phyloP scores from a whole-genome alignment of 2,888 invertebrate genomes.

The Lasius platythorax region DNA sequence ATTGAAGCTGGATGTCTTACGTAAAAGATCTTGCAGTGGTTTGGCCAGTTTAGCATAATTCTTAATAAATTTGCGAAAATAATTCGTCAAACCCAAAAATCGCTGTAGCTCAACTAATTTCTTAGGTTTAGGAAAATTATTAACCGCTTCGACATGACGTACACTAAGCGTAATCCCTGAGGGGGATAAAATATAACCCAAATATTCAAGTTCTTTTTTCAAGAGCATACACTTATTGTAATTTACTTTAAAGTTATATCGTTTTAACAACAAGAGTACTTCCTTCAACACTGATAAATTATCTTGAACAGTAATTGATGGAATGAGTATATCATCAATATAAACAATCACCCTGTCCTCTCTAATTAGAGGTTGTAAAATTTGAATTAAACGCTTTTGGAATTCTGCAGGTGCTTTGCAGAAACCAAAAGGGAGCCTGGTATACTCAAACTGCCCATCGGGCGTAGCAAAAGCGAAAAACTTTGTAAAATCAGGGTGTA shows the following conservation, averaged over 20 bases:
- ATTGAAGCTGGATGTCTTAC: no score
- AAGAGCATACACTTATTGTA: neutral
- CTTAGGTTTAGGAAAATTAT: no score
- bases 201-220: neutral
- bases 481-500: neutral
- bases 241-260: neutral
- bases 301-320: neutral
- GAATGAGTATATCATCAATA: neutral
- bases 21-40: no score
- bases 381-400: neutral
- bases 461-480: neutral
- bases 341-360: neutral
- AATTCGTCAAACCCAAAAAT: no score
- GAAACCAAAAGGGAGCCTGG: neutral
- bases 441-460: neutral
- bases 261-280: neutral
- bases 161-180: no score
- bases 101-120: no score
- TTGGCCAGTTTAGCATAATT: no score
- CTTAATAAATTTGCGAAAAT: no score
- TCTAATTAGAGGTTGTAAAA: neutral
- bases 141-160: no score
- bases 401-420: neutral
- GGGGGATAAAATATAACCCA: neutral
- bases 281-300: neutral